phyloP scores from a whole-genome alignment of 2,888 invertebrate genomes.

The Eupithecia abbreviata region DNA sequence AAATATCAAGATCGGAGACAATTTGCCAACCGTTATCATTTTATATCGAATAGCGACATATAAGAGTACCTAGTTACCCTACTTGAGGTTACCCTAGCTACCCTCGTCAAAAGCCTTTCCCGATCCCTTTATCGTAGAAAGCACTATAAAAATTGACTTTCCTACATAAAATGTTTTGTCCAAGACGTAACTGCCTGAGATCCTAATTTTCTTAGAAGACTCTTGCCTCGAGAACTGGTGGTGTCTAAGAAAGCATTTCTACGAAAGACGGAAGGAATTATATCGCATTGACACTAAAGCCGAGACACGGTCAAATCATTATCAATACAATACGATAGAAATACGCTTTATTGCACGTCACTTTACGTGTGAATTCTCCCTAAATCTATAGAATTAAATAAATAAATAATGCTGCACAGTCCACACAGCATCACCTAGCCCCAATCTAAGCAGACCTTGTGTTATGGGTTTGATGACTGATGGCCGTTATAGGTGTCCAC shows the following conservation, averaged over 20 bases:
- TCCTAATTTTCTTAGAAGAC: neutral
- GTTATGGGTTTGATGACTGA: no score
- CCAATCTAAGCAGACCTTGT: no score
- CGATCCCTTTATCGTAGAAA: constrained; percentile 36
- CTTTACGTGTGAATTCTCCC: no score
- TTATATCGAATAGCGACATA: constrained; percentile 44
- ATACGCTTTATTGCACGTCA: no score
- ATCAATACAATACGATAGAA: no score
- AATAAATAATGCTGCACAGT: no score
- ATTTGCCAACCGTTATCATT: constrained; percentile 42
- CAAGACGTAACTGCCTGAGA: neutral
- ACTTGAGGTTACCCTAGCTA: constrained; percentile 16
- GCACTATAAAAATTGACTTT: constrained; percentile 31
- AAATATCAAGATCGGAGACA: constrained; percentile 39
- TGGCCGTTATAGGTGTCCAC: no score
- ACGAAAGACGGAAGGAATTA: neutral
- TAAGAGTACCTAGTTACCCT: constrained; percentile 34
- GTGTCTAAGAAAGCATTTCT: neutral
- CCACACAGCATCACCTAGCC: no score
- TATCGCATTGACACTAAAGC: no score
- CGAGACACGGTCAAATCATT: no score
- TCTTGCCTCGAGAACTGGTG: neutral
- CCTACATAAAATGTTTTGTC: neutral
- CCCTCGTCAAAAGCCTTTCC: constrained; percentile 45
- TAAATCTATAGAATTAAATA: no score